Conservation (phyloP, 2,888 invertebrate genomes). For the Clivina fossor region DNA sequence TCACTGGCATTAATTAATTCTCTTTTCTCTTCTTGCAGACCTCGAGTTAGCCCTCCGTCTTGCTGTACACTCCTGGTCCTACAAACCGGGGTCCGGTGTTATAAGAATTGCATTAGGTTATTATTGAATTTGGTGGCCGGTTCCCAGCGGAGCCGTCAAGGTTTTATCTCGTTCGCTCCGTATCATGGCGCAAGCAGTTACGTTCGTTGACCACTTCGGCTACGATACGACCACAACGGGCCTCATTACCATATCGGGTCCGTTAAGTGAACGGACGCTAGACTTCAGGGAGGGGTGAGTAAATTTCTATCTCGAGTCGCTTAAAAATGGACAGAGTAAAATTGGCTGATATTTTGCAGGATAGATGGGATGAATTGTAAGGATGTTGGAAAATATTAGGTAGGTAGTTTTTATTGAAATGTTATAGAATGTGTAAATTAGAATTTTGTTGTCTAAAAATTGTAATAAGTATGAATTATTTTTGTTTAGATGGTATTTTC, state of each 20-base stretch:
- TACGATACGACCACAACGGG: too few species aligned
- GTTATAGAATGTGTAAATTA: neutral
- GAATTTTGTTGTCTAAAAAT: neutral
- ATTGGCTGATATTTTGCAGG: neutral
- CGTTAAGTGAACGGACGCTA: constrained; percentile 33
- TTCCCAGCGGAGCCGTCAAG: constrained; percentile 44
- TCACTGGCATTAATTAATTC: too few species aligned
- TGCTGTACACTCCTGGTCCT: constrained; percentile 15
- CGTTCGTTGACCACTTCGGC: constrained; percentile 33
- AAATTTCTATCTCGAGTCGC: too few species aligned
- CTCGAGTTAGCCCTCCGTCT: too few species aligned
- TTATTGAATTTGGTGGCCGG: constrained; percentile 43
- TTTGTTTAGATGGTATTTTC: too few species aligned
- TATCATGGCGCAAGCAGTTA: too few species aligned
- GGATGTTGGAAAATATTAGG: neutral
- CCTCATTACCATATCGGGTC: constrained; percentile 33
- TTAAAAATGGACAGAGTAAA: too few species aligned
- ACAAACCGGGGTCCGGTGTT: too few species aligned
- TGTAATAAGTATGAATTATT: too few species aligned
- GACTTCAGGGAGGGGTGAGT: too few species aligned
- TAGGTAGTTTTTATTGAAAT: neutral
- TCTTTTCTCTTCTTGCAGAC: too few species aligned
- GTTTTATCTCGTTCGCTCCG: constrained; percentile 42
- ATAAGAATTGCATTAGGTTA: constrained; percentile 41
- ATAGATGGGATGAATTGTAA: neutral